A percentile compares a stretch with the other conserved stretches of the same genome.
Conservation (phyloP, 2,888 invertebrate genomes). For the Pristionchus japonicus region DNA sequence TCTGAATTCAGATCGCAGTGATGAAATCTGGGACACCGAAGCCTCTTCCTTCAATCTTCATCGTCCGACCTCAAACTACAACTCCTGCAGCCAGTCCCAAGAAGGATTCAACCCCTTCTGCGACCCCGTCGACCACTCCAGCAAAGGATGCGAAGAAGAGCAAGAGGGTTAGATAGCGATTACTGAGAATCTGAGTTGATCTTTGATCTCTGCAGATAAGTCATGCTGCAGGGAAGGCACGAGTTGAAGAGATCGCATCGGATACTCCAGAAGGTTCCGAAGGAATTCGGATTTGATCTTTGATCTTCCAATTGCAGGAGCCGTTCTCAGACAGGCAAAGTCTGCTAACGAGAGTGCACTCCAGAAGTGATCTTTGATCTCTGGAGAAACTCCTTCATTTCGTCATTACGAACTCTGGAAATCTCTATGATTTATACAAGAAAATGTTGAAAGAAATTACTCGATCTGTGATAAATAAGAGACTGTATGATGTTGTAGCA, state of each 20-base stretch:
- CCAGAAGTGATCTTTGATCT: not conserved
- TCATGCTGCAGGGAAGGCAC: not conserved
- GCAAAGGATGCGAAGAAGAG: not conserved
- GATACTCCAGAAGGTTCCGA: not conserved
- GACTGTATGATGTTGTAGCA: not conserved
- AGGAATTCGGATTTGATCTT: not conserved
- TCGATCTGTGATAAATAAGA: conserved; percentile 5
- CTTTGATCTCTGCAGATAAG: not conserved
- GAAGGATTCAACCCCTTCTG: not conserved
- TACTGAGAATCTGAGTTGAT: not conserved
- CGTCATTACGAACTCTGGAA: not conserved
- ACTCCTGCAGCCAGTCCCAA: not conserved
- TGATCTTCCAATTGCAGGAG: not conserved
- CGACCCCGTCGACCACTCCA: not conserved
- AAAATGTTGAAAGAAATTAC: conserved; percentile 3
- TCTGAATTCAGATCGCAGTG: not conserved
- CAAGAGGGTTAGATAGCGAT: not conserved
- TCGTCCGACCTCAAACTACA: not conserved
- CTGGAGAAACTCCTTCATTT: not conserved
- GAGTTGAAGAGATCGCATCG: not conserved
- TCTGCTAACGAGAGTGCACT: not conserved
- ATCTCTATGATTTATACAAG: conserved; percentile 8
- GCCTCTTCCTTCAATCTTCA: not conserved
- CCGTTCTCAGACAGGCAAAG: not conserved
- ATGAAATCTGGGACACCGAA: not conserved